These are phyloP conservation scores for Ormyrus rosae DNA, from an alignment of 2,888 invertebrate species.

Conservation along the genomic window DNA sequence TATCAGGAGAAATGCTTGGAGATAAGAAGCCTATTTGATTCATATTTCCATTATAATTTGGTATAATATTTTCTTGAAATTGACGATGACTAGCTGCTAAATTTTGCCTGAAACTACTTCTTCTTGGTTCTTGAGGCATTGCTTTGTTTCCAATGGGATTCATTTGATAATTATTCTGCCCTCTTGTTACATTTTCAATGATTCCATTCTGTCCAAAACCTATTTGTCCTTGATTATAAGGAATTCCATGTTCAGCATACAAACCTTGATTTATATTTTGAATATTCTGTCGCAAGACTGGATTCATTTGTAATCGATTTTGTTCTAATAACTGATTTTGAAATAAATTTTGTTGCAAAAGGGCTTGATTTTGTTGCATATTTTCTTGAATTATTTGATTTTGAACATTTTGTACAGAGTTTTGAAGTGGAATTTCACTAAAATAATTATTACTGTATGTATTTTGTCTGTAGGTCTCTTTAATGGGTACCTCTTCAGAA, in stretches of 20 bases:
- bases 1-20: constrained; percentile 68
- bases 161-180: constrained; percentile 68
- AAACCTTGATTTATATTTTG: constrained; percentile 58
- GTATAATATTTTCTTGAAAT: constrained; percentile 60
- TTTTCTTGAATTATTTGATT: constrained; percentile 75
- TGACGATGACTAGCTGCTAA: constrained; percentile 60
- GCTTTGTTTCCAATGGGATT: constrained; percentile 65
- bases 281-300: constrained; percentile 59
- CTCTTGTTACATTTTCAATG: constrained; percentile 63
- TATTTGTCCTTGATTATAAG: constrained; percentile 53
- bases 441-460: constrained; percentile 64
- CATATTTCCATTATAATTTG: constrained; percentile 55
- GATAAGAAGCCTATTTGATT: constrained; percentile 63
- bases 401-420: constrained; percentile 73
- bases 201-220: constrained; percentile 60
- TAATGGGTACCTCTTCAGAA: constrained; percentile 64
- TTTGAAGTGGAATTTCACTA: constrained; percentile 71
- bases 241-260: constrained; percentile 52
- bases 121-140: constrained; percentile 71
- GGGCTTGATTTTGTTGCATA: constrained; percentile 71
- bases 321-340: constrained; percentile 64
- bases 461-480: constrained; percentile 63
- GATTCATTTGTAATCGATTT: constrained; percentile 61
- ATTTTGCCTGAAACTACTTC: constrained; percentile 64
- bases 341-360: constrained; percentile 65